Percentiles rank a stretch among this genome's conserved stretches.
Evolutionary conservation across 2,797 vertebrate species (phyloP).

Genomic region (Prionace glauca): DNA sequence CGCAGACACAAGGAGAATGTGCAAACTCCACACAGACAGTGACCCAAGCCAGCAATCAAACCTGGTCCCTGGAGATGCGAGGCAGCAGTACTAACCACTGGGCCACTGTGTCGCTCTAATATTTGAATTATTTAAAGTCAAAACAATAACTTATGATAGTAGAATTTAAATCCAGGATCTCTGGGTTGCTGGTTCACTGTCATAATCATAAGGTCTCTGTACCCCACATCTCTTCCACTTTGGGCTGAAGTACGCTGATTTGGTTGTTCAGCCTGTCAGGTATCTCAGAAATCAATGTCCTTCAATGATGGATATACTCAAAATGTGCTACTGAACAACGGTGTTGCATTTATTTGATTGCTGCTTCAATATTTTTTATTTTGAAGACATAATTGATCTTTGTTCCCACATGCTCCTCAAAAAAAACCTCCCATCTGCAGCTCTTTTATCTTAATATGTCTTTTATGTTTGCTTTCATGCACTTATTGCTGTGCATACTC

Average conservation of each 20-base stretch:
- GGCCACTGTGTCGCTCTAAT: no score
- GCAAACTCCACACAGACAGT: no score
- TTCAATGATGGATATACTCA: background rate
- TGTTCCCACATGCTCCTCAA: background rate
- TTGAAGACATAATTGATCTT: background rate
- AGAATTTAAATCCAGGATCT: background rate
- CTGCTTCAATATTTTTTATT: background rate
- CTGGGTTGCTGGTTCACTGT: background rate
- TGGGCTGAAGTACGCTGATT: background rate
- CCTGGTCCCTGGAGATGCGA: no score
- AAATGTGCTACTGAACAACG: background rate
- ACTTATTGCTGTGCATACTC: background rate
- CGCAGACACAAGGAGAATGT: no score
- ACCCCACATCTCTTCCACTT: background rate
- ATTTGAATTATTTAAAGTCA: background rate
- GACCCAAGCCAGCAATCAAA: no score
- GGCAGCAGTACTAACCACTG: no score
- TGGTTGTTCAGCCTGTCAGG: background rate
- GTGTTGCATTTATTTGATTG: background rate
- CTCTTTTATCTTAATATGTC: background rate
- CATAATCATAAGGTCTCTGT: background rate
- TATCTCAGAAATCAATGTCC: background rate
- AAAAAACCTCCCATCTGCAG: background rate
- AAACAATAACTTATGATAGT: background rate
- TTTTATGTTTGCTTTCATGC: background rate